phyloP scores from a whole-genome alignment of 2,888 invertebrate species.

The Hipparchia semele region DNA sequence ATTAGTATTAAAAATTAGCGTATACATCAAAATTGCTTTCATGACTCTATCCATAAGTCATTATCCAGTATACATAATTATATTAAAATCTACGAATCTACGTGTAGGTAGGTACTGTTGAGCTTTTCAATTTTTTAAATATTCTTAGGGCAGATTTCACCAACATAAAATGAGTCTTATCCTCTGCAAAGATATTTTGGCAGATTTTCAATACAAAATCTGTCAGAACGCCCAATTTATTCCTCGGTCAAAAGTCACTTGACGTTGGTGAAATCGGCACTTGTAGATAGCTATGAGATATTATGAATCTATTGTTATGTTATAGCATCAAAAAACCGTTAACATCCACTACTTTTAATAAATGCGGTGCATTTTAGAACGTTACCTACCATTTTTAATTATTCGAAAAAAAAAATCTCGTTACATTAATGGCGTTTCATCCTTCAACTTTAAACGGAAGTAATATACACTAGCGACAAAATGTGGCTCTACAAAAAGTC shows the following conservation, averaged over 20 bases:
- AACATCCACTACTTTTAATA: constrained; percentile 7
- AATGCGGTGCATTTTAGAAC: constrained; percentile 12
- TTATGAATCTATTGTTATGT: neutral
- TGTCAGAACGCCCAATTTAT: too few species aligned
- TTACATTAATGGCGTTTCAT: constrained; percentile 19
- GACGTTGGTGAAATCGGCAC: too few species aligned
- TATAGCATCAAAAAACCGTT: neutral
- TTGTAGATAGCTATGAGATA: neutral
- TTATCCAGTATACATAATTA: too few species aligned
- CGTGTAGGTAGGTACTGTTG: neutral
- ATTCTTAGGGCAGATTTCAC: neutral
- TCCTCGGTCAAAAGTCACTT: too few species aligned
- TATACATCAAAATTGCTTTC: too few species aligned
- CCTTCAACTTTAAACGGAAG: neutral
- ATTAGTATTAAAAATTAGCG: too few species aligned
- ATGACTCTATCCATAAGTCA: too few species aligned
- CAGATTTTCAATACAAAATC: too few species aligned
- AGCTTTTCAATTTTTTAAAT: neutral
- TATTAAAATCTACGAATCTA: too few species aligned
- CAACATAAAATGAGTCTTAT: too few species aligned
- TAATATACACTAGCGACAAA: neutral
- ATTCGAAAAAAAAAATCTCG: constrained; percentile 18
- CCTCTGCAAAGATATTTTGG: too few species aligned
- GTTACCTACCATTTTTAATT: constrained; percentile 21
- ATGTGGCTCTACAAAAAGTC: neutral